Evolutionary conservation across 2,113 vertebrate genomes (phyloP).

Genomic region (Etheostoma cragini): DNA sequence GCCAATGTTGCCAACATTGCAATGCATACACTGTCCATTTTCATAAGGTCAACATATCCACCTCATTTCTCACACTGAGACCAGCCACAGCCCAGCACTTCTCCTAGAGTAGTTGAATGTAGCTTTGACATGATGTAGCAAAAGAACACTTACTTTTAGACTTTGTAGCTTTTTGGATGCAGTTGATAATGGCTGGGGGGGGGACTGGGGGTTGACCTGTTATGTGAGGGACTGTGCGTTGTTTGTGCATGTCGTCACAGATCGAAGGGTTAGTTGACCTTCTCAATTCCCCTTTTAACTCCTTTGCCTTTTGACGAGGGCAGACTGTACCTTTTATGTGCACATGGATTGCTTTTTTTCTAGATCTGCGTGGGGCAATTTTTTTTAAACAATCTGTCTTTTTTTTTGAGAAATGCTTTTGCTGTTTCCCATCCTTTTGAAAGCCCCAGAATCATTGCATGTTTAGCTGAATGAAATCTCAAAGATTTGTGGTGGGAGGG

Average conservation of each 20-base stretch:
- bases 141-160: conserved; percentile 82
- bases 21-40: conserved; percentile 48
- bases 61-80: conserved; percentile 78
- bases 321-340: conserved; percentile 75
- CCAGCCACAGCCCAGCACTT: conserved; percentile 86
- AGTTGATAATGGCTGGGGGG: conserved; percentile 65
- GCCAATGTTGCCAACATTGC: conserved; percentile 59
- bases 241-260: conserved; percentile 86
- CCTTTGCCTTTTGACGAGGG: conserved; percentile 63
- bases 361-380: conserved; percentile 61
- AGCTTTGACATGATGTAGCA: conserved; percentile 88
- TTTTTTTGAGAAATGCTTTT: conserved; percentile 68
- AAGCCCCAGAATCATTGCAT: conserved; percentile 76
- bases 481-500: conserved; percentile 72
- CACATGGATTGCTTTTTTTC: conserved; percentile 74
- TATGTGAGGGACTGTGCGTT: conserved; percentile 74
- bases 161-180: conserved; percentile 84
- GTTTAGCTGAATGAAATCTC: conserved; percentile 80
- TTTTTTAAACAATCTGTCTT: conserved; percentile 67
- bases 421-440: conserved; percentile 51
- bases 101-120: conserved; percentile 85
- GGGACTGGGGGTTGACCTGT: conserved; percentile 56
- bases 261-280: conserved; percentile 80
- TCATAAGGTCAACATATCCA: conserved; percentile 50
- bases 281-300: conserved; percentile 67